These are phyloP conservation scores for Willowsia nigromaculata DNA, from an alignment of 2,888 invertebrate genomes.

Conservation along the genomic window DNA sequence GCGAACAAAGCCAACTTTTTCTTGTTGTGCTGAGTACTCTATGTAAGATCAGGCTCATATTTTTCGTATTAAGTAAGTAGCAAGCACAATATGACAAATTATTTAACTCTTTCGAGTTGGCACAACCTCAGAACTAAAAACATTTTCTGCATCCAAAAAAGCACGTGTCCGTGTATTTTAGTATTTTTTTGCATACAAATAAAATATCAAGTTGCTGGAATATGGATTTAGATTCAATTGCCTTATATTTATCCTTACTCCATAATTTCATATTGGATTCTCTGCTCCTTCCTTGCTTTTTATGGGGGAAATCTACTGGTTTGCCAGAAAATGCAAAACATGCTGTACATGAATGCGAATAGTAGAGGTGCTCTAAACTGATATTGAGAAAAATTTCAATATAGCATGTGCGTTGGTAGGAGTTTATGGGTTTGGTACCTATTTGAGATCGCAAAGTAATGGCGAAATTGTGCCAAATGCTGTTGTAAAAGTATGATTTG, in stretches of 20 bases:
- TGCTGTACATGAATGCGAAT: neutral
- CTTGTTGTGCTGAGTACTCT: neutral
- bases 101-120: conserved; percentile 18
- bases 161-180: neutral
- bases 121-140: conserved; percentile 39
- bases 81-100: neutral
- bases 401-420: neutral
- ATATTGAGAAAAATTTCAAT: neutral
- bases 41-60: neutral
- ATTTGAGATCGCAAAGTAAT: neutral
- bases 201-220: neutral
- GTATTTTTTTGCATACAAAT: neutral
- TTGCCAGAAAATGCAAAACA: neutral
- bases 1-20: neutral
- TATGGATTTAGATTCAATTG: neutral
- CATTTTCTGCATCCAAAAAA: neutral
- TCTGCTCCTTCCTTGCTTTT: no score
- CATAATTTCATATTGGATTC: no score
- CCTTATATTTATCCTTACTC: no score
- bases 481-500: conserved; percentile 2
- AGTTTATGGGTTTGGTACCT: neutral
- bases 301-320: neutral
- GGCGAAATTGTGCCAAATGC: neutral
- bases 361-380: neutral
- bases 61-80: neutral